A percentile compares a stretch with the other conserved stretches of the same genome.
Evolutionary conservation across 1,140 invertebrate genomes (phyloP).

Genomic region (Orchestia grillus): DNA sequence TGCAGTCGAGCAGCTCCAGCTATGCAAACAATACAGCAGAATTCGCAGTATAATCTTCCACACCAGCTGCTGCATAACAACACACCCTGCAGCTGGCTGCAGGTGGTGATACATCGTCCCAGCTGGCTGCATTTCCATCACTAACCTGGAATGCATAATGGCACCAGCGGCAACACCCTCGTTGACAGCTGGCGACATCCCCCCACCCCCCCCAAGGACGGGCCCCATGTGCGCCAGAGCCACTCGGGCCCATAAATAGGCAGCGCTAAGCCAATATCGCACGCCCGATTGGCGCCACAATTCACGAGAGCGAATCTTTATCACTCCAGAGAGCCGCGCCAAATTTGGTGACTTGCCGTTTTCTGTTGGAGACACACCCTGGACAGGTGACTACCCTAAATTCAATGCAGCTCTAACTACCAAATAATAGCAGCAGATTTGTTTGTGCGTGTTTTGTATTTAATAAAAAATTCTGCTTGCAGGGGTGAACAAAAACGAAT

Average conservation of each 20-base stretch:
- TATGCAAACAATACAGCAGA: too few relatives aligned
- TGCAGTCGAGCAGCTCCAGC: too few relatives aligned
- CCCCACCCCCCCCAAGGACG: background rate
- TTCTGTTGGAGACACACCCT: background rate
- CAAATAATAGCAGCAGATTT: background rate
- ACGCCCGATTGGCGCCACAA: constrained; percentile 9
- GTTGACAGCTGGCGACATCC: background rate
- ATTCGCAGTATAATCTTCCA: too few relatives aligned
- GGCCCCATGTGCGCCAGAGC: background rate
- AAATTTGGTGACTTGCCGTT: background rate
- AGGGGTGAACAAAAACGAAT: background rate
- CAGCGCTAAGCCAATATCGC: constrained; percentile 23
- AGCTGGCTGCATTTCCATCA: background rate
- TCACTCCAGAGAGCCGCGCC: background rate
- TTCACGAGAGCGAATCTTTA: background rate
- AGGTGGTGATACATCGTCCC: background rate
- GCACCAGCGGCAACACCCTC: background rate
- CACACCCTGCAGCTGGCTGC: background rate
- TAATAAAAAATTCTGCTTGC: background rate
- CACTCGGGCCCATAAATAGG: background rate
- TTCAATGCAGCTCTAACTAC: background rate
- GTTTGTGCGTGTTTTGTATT: background rate
- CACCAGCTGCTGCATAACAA: too few relatives aligned
- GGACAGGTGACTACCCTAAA: background rate
- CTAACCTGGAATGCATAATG: background rate